Percentiles rank a stretch among this genome's conserved stretches.
phyloP scores from a whole-genome alignment of 2,113 vertebrate genomes.

The Planiliza haematocheilus region DNA sequence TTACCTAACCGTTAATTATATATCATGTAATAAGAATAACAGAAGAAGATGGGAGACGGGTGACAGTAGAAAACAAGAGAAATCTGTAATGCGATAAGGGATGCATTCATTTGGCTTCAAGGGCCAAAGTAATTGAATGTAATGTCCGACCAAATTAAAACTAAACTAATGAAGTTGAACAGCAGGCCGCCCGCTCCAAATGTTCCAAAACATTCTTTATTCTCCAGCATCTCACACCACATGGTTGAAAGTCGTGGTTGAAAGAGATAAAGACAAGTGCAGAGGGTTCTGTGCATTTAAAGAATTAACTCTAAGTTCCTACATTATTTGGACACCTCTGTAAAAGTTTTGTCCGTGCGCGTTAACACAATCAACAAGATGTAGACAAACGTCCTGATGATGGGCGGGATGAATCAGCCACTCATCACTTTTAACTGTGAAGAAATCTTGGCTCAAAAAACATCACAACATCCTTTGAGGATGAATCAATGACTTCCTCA shows the following conservation, averaged over 20 bases:
- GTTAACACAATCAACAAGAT: slow-evolving; percentile 19
- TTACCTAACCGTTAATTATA: slow-evolving; percentile 2
- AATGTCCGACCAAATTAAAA: too few relatives aligned
- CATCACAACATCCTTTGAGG: slow-evolving; percentile 8
- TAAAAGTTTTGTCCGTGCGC: slow-evolving; percentile 17
- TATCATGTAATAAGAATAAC: slow-evolving; percentile 6
- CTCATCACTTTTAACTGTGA: slow-evolving; percentile 43
- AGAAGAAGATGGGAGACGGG: slow-evolving; percentile 16
- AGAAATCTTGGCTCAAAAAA: slow-evolving; percentile 33
- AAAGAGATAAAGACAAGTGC: not conserved
- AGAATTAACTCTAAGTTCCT: not conserved
- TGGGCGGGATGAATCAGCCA: slow-evolving; percentile 30
- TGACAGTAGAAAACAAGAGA: too few relatives aligned
- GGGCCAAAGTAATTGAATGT: too few relatives aligned
- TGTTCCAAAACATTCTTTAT: too few relatives aligned
- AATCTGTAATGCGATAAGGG: not conserved
- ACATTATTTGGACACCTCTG: slow-evolving; percentile 2
- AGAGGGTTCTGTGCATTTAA: not conserved
- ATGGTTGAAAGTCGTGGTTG: too few relatives aligned
- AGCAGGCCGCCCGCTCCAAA: too few relatives aligned
- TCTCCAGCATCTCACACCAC: too few relatives aligned
- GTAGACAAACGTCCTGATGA: slow-evolving; percentile 33
- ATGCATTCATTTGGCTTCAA: not conserved
- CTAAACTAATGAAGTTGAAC: too few relatives aligned
- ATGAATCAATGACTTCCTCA: slow-evolving; percentile 9